phyloP scores from a whole-genome alignment of 2,888 invertebrate genomes.

The Chironomus tentans region DNA sequence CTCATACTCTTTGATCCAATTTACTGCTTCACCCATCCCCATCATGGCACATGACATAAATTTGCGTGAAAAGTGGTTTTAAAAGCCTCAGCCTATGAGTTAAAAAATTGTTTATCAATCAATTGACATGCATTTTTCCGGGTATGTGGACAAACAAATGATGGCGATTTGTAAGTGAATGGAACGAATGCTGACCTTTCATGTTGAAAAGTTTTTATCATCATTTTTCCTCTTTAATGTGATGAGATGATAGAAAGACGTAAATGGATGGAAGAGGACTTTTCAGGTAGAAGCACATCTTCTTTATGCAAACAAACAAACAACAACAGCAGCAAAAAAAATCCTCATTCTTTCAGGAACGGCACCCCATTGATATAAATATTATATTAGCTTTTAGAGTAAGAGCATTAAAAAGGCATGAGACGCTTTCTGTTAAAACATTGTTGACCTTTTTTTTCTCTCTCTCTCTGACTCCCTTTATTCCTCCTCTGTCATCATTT shows the following conservation, averaged over 20 bases:
- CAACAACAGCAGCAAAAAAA: too few species aligned
- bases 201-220: too few species aligned
- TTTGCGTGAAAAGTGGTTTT: not conserved
- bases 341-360: not conserved
- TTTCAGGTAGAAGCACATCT: too few species aligned
- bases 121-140: not conserved
- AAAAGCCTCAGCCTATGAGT: not conserved
- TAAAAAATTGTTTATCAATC: not conserved
- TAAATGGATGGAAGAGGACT: too few species aligned
- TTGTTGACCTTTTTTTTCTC: not conserved
- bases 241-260: not conserved
- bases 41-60: not conserved
- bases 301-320: too few species aligned
- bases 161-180: not conserved
- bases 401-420: constrained; percentile 18
- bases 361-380: constrained; percentile 5
- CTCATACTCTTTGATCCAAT: too few species aligned
- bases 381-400: constrained; percentile 18
- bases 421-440: not conserved
- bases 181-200: not conserved
- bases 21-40: too few species aligned
- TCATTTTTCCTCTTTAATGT: not conserved
- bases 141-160: not conserved
- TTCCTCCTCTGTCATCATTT: not conserved
- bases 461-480: not conserved